Percentiles rank a stretch among this genome's conserved stretches.
These are phyloP conservation scores for Acanthochromis polyacanthus DNA, from an alignment of 2,113 vertebrate species.

Conservation along the genomic window DNA sequence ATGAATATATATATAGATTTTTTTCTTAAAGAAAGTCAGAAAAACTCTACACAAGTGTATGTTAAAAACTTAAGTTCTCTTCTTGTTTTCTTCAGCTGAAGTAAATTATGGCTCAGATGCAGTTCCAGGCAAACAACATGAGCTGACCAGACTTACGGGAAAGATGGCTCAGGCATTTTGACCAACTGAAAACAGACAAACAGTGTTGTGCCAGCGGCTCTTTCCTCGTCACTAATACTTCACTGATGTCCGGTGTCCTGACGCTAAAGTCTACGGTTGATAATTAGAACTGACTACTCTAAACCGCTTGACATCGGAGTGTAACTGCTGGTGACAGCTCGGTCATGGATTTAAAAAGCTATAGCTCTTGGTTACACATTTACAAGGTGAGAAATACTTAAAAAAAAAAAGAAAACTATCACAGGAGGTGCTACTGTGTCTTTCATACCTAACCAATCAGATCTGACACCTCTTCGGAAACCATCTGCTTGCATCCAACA, in stretches of 20 bases:
- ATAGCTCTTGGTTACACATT: slow-evolving; percentile 56
- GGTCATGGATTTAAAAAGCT: slow-evolving; percentile 58
- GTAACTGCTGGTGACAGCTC: slow-evolving; percentile 75
- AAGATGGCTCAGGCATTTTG: slow-evolving; percentile 30
- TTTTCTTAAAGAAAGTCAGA: slow-evolving; percentile 77
- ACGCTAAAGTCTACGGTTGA: not conserved
- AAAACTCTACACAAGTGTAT: slow-evolving; percentile 75
- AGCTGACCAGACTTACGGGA: slow-evolving; percentile 57
- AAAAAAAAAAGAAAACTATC: slow-evolving; percentile 3
- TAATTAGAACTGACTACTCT: slow-evolving; percentile 20
- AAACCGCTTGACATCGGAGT: slow-evolving; percentile 48
- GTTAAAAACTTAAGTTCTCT: slow-evolving; percentile 61
- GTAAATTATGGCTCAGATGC: slow-evolving; percentile 86
- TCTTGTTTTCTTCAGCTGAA: slow-evolving; percentile 73
- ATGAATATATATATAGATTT: slow-evolving; percentile 65
- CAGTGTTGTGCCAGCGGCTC: not conserved
- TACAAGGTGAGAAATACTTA: slow-evolving; percentile 47
- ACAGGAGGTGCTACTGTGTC: slow-evolving; percentile 37
- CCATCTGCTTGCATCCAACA: slow-evolving; percentile 24
- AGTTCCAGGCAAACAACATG: slow-evolving; percentile 79
- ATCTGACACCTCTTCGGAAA: slow-evolving; percentile 2
- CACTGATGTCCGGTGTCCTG: slow-evolving; percentile 9
- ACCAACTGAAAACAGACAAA: slow-evolving; percentile 29
- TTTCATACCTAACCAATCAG: slow-evolving; percentile 4
- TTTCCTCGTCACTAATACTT: not conserved